A percentile compares a stretch with the other conserved stretches of the same genome.
phyloP scores from a whole-genome alignment of 1,140 invertebrate species.

The Lithobius niger region DNA sequence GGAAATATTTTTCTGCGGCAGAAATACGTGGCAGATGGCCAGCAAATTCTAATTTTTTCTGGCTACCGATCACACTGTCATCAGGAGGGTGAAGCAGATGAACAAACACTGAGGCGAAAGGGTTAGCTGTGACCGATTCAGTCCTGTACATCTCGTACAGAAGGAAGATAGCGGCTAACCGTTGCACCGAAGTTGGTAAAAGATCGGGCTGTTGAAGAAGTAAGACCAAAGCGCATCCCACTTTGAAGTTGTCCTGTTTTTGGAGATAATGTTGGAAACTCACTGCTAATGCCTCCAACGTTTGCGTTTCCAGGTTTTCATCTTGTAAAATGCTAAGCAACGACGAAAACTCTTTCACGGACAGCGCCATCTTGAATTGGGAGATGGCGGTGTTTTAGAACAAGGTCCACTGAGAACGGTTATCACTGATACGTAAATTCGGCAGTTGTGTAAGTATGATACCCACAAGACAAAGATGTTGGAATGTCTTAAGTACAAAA shows the following conservation, averaged over 20 bases:
- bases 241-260: constrained; percentile 60
- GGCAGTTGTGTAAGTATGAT: no score
- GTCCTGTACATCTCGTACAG: constrained; percentile 57
- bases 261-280: constrained; percentile 60
- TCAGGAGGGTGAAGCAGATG: constrained; percentile 45
- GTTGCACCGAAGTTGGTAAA: constrained; percentile 47
- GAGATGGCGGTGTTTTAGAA: no score
- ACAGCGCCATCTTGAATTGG: no score
- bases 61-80: constrained; percentile 37
- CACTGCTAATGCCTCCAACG: constrained; percentile 46
- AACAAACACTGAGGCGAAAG: constrained; percentile 54
- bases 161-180: constrained; percentile 51
- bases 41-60: constrained; percentile 39
- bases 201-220: constrained; percentile 56
- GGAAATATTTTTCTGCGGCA: constrained; percentile 41
- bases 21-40: constrained; percentile 43
- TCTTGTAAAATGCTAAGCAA: constrained; percentile 46
- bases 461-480: no score
- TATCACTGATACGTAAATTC: no score
- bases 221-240: constrained; percentile 39
- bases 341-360: no score
- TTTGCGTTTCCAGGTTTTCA: constrained; percentile 45
- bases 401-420: no score
- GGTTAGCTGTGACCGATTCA: constrained; percentile 50
- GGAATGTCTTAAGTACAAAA: no score